A percentile compares a stretch with the other conserved stretches of the same genome.
These are phyloP conservation scores for Bradypodion ventrale DNA, from an alignment of 2,797 vertebrate genomes.

Conservation along the genomic window DNA sequence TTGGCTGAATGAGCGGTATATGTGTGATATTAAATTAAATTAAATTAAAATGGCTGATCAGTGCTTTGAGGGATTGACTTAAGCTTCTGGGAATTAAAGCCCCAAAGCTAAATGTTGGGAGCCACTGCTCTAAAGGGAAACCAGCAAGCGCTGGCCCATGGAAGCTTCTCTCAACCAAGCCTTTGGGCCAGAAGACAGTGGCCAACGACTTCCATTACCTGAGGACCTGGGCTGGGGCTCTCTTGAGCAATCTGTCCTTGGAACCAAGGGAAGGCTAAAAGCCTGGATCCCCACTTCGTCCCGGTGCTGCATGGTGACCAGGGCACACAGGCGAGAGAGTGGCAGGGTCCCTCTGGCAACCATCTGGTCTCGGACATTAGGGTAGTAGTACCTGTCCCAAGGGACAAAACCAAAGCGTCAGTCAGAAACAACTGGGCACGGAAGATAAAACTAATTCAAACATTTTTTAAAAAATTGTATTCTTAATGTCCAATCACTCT, in stretches of 20 bases:
- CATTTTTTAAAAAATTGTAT: not conserved
- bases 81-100: too few relatives aligned
- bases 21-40: too few relatives aligned
- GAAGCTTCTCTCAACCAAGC: too few relatives aligned
- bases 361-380: constrained; percentile 94
- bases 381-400: constrained; percentile 91
- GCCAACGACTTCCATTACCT: constrained; percentile 73
- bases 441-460: not conserved
- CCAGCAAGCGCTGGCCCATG: not conserved
- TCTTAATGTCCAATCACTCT: not conserved
- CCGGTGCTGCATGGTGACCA: constrained; percentile 89
- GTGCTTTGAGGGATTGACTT: too few relatives aligned
- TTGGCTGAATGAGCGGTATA: too few relatives aligned
- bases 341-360: constrained; percentile 89
- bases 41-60: too few relatives aligned
- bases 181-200: too few relatives aligned
- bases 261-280: constrained; percentile 87
- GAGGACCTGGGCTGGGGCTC: constrained; percentile 75
- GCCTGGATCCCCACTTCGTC: constrained; percentile 82
- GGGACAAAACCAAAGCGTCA: constrained; percentile 35
- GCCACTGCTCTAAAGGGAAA: not conserved
- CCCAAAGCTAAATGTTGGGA: too few relatives aligned
- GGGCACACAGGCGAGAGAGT: constrained; percentile 90
- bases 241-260: constrained; percentile 73
- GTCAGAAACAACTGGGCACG: not conserved